Base-by-base conservation (phyloP, 30 jellyfish, hydroid and myxozoan genomes). In the Hydractinia symbiolongicarpus region DNA sequence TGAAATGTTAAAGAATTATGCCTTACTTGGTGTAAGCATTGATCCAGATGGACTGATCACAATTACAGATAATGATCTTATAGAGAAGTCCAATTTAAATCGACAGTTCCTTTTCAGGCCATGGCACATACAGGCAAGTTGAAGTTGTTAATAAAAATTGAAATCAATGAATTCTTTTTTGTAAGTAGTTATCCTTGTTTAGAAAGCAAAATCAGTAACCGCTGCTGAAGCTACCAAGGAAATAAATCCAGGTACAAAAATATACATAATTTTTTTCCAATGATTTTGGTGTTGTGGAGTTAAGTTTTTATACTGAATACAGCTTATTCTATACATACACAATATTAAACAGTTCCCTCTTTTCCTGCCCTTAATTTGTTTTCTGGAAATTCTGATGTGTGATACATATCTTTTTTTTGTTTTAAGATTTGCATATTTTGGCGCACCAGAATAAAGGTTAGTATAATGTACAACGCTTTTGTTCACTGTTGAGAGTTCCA, bases 361-460 rank as follows among this genome's bases (percentile, higher is more conserved):
- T 58, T 58, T 58, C 19, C 15, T 13, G 69, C 3, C 3, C 15
- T 58, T 58, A 58, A 11, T 58, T 13, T 58, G 15, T 11, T 58
- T 1, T 1, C 69, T 0, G 69, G 3, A 58, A 58, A 58, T 3
- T 58, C 19, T 11, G 15, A 11, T 58, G 44, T 30, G 15, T 1
- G 69, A 13, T 11, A 58, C 69, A 16, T 9, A 9, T 9, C n/a
- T 58, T 21, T 40, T 84, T 11, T 50, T 61, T 58, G 7, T 80
- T 75, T 85, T 61, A 71, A 89, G 97, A 78, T 40, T 52, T 89
- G 74, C 44, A 81, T 8, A 81, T 89, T 21, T 73, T 61, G 9
- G 89, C 97, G n/a, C 87, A 88, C 66, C 97, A 89, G 80, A 90
- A 89, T 57, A 89, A 84, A 89, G 95, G 97, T 89, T 54, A 81